These are phyloP conservation scores for Tympanoctomys barrerae DNA, from an alignment of 2,797 vertebrate genomes.

Conservation along the genomic window DNA sequence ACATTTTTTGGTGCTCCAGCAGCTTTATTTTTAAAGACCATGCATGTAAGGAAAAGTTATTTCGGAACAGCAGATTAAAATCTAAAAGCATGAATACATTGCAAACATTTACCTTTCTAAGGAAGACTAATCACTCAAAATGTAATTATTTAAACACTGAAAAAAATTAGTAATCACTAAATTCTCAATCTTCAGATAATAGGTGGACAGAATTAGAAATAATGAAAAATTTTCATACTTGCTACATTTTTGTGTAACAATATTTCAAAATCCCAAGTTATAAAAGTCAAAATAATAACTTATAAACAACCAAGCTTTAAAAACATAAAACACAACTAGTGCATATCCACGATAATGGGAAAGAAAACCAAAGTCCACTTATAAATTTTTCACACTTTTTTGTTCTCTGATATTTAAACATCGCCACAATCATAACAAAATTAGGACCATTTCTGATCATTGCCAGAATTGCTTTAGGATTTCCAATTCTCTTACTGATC, in stretches of 20 bases:
- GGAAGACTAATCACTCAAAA: conserved; percentile 51
- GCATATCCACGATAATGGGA: neutral
- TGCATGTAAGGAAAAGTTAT: conserved; percentile 1
- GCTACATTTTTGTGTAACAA: conserved; percentile 3
- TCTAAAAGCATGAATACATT: neutral
- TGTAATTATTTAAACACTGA: conserved; percentile 46
- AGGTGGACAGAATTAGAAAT: conserved; percentile 55
- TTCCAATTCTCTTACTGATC: conserved; percentile 10
- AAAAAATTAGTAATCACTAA: conserved; percentile 39
- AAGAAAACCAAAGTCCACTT: neutral
- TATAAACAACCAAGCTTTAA: conserved; percentile 51
- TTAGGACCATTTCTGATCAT: neutral
- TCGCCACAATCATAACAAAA: neutral
- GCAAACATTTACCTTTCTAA: conserved; percentile 52
- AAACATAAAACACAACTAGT: neutral
- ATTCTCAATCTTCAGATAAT: conserved; percentile 56
- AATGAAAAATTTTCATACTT: conserved; percentile 27
- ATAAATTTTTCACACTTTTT: conserved; percentile 29
- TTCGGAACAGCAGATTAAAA: conserved; percentile 45
- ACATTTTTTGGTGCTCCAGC: neutral
- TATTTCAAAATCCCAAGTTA: conserved; percentile 50
- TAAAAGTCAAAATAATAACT: conserved; percentile 67
- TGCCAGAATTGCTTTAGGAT: neutral
- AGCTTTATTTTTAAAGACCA: neutral
- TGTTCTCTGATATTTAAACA: neutral